Conservation (phyloP, 2,113 vertebrate genomes). For the Syngnathus typhle region DNA sequence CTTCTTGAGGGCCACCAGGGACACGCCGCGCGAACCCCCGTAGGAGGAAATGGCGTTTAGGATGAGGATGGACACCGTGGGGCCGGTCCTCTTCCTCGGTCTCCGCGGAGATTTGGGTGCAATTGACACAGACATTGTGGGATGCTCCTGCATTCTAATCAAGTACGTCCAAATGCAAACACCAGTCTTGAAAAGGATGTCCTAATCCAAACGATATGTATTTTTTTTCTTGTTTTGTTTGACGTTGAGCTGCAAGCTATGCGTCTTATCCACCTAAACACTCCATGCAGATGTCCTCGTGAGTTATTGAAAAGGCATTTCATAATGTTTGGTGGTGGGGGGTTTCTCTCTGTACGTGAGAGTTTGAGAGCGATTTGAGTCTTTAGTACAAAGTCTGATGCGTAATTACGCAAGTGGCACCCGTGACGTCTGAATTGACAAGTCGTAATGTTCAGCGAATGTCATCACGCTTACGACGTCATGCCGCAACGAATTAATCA, state of each 20-base stretch:
- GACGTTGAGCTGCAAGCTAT: background rate
- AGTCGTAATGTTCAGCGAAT: background rate
- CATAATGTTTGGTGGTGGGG: background rate
- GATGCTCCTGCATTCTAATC: background rate
- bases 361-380: background rate
- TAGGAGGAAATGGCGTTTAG: conserved; percentile 69
- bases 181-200: background rate
- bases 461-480: background rate
- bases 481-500: background rate
- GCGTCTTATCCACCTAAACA: background rate
- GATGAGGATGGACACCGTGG: conserved; percentile 74
- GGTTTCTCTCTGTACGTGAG: conserved; percentile 1
- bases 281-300: background rate
- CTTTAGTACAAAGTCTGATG: conserved; percentile 5
- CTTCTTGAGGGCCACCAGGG: conserved; percentile 74
- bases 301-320: background rate
- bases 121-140: background rate
- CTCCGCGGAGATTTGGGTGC: background rate
- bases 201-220: background rate
- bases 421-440: background rate
- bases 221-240: background rate
- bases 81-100: conserved; percentile 45
- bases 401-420: background rate
- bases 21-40: conserved; percentile 63
- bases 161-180: background rate